Evolutionary conservation across 2,888 invertebrate species (phyloP).

Genomic region (Venustoraphidia nigricollis): DNA sequence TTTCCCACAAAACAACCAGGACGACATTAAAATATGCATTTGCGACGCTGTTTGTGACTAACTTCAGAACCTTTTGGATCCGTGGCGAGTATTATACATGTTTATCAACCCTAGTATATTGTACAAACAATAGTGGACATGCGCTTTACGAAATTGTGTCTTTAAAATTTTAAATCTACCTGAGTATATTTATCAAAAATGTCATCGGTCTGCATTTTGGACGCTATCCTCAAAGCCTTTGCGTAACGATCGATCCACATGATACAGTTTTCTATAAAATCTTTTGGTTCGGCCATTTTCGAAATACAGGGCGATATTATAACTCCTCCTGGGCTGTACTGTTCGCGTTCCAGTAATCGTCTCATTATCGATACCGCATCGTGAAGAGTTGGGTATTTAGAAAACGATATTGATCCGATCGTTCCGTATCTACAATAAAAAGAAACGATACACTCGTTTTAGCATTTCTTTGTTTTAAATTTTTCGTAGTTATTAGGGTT

Average conservation of each 20-base stretch:
- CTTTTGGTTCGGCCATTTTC: slow-evolving; percentile 33
- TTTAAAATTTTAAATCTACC: slow-evolving; percentile 22
- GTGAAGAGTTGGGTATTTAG: neutral
- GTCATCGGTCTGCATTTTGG: slow-evolving; percentile 36
- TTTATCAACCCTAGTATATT: no score
- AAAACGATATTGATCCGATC: neutral
- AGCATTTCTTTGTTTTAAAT: neutral
- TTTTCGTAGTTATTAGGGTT: neutral
- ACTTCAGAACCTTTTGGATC: no score
- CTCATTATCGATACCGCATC: slow-evolving; percentile 8
- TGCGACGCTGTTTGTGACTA: no score
- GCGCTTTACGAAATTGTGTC: no score
- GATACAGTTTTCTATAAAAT: slow-evolving; percentile 34
- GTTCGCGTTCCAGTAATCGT: slow-evolving; percentile 26
- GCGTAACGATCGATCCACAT: slow-evolving; percentile 41
- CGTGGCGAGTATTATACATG: no score
- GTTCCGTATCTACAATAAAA: neutral
- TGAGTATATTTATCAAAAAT: slow-evolving; percentile 38
- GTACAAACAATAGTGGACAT: no score
- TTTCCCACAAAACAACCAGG: no score
- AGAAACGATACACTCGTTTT: neutral
- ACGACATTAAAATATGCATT: no score
- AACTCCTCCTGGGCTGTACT: slow-evolving; percentile 40
- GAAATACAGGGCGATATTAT: slow-evolving; percentile 36
- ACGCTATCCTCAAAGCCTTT: slow-evolving; percentile 35